Evolutionary conservation across 2,113 vertebrate genomes (phyloP).

Genomic region (Gambusia holbrooki): DNA sequence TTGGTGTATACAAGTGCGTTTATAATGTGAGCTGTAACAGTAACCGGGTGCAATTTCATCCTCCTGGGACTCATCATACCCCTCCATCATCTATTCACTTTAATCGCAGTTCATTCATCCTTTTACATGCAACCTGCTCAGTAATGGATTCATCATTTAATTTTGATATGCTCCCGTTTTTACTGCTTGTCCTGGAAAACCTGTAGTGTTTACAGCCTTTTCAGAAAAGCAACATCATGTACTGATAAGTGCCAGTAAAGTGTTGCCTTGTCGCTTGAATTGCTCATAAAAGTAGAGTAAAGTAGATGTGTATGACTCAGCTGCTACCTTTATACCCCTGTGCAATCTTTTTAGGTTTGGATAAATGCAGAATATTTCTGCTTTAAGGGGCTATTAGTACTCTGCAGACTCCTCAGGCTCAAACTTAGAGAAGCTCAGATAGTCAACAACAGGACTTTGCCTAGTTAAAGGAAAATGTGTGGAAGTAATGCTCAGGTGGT

Average conservation of each 20-base stretch:
- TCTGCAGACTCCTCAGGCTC: constrained; percentile 6
- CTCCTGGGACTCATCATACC: constrained; percentile 35
- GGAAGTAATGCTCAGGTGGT: background rate
- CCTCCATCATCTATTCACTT: constrained; percentile 54
- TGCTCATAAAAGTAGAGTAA: constrained; percentile 12
- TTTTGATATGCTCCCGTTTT: constrained; percentile 45
- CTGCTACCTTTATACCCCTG: constrained; percentile 14
- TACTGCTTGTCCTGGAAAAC: constrained; percentile 38
- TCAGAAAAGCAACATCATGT: constrained; percentile 22
- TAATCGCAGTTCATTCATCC: constrained; percentile 54
- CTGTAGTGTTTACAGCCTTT: constrained; percentile 26
- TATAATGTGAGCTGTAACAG: constrained; percentile 13
- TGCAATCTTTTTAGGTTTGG: constrained; percentile 5
- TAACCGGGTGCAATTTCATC: constrained; percentile 21
- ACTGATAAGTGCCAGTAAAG: constrained; percentile 16
- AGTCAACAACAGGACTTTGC: background rate
- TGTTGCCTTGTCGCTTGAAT: constrained; percentile 24
- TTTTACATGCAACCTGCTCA: constrained; percentile 49
- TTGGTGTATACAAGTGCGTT: constrained; percentile 7
- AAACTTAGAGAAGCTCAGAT: constrained; percentile 5
- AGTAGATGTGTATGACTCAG: constrained; percentile 34
- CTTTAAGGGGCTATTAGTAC: constrained; percentile 12
- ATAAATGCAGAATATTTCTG: constrained; percentile 9
- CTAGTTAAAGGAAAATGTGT: background rate
- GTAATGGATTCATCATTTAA: constrained; percentile 64